Evolutionary conservation across 2,888 invertebrate genomes (phyloP).

Genomic region (Aproaerema taeniolella): DNA sequence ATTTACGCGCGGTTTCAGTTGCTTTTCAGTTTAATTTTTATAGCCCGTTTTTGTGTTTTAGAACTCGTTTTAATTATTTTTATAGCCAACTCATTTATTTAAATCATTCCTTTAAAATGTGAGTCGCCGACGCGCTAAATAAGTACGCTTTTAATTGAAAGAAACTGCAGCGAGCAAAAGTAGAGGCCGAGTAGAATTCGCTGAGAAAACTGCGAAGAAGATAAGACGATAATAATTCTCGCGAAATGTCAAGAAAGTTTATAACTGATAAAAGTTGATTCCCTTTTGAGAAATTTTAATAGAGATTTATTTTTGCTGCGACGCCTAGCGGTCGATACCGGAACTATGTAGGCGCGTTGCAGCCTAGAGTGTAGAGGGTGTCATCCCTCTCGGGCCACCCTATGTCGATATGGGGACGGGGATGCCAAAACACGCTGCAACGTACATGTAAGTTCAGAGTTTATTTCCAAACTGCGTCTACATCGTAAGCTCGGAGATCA

Average conservation of each 20-base stretch:
- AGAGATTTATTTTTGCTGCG: constrained; percentile 69
- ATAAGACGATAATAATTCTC: constrained; percentile 74
- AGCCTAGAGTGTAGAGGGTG: neutral
- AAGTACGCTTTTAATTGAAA: constrained; percentile 47
- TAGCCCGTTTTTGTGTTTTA: constrained; percentile 35
- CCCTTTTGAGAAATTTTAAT: constrained; percentile 72
- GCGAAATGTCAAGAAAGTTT: constrained; percentile 72
- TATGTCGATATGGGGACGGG: neutral
- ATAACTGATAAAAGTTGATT: constrained; percentile 73
- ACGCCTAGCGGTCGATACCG: constrained; percentile 47
- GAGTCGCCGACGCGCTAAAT: constrained; percentile 20
- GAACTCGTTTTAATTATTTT: constrained; percentile 40
- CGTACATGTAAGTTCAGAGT: no score
- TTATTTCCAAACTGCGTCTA: no score
- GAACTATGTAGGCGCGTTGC: constrained; percentile 26
- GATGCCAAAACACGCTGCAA: no score
- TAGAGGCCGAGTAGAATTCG: constrained; percentile 48
- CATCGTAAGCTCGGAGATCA: no score
- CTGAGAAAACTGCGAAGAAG: constrained; percentile 49
- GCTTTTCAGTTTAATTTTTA: constrained; percentile 44
- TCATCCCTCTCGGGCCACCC: neutral
- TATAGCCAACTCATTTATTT: constrained; percentile 28
- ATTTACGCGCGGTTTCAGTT: constrained; percentile 55
- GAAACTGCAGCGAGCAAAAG: constrained; percentile 55
- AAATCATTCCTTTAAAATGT: constrained; percentile 22